Evolutionary conservation across 1,140 invertebrate genomes (phyloP).

Genomic region (Eriocheir sinensis): DNA sequence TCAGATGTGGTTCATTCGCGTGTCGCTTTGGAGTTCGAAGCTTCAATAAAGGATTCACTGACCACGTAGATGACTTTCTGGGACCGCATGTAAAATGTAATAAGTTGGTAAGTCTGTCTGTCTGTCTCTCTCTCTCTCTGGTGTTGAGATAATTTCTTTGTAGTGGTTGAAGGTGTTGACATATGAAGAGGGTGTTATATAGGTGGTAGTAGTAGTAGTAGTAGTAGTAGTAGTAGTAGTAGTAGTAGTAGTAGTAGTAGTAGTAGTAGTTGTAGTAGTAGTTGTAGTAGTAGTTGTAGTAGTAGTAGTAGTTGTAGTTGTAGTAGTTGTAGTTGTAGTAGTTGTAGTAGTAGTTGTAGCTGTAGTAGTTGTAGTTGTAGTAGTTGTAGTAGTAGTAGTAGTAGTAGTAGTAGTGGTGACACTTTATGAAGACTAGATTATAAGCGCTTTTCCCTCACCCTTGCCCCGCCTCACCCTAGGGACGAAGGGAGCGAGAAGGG

Average conservation of each 20-base stretch:
- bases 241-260: not conserved
- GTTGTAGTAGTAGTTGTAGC: not conserved
- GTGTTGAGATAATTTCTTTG: too few relatives aligned
- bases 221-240: not conserved
- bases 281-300: not conserved
- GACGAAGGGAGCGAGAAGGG: not conserved
- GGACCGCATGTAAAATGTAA: too few relatives aligned
- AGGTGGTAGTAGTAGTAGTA: too few relatives aligned
- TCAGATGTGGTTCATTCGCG: not conserved
- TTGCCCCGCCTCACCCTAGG: not conserved
- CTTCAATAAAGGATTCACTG: too few relatives aligned
- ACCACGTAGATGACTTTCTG: too few relatives aligned
- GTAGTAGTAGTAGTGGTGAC: not conserved
- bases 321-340: not conserved
- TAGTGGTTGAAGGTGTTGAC: too few relatives aligned
- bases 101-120: too few relatives aligned
- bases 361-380: not conserved
- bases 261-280: not conserved
- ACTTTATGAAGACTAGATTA: not conserved
- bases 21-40: not conserved
- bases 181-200: too few relatives aligned
- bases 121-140: too few relatives aligned
- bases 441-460: not conserved
- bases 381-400: not conserved
- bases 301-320: not conserved